Evolutionary conservation across 2,113 vertebrate genomes (phyloP).

Genomic region (Haemorhous mexicanus): DNA sequence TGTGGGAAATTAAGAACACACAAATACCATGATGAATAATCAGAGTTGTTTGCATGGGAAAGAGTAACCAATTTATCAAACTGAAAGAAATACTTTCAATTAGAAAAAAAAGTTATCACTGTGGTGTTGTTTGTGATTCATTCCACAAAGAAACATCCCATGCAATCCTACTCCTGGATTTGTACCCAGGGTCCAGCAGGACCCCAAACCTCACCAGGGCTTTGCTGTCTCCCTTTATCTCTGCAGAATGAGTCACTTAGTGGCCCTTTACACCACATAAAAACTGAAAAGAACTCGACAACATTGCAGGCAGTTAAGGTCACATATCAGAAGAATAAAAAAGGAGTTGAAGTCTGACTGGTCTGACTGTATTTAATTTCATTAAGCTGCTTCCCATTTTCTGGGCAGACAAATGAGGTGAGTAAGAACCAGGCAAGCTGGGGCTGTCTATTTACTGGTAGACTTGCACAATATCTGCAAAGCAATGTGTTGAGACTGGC

Average conservation of each 20-base stretch:
- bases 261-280: background rate
- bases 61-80: background rate
- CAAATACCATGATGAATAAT: background rate
- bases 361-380: background rate
- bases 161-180: background rate
- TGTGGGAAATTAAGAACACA: background rate
- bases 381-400: background rate
- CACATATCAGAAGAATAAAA: background rate
- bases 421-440: background rate
- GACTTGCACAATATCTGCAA: background rate
- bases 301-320: background rate
- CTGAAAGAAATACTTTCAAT: background rate
- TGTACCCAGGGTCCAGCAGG: background rate
- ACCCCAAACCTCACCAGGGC: background rate
- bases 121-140: background rate
- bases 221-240: background rate
- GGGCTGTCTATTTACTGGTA: background rate
- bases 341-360: background rate
- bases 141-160: background rate
- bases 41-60: background rate
- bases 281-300: background rate
- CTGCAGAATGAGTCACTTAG: background rate
- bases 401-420: background rate
- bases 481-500: background rate
- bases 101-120: background rate